Evolutionary conservation across 1,140 invertebrate species (phyloP).

Genomic region (Cotesia vestalis): DNA sequence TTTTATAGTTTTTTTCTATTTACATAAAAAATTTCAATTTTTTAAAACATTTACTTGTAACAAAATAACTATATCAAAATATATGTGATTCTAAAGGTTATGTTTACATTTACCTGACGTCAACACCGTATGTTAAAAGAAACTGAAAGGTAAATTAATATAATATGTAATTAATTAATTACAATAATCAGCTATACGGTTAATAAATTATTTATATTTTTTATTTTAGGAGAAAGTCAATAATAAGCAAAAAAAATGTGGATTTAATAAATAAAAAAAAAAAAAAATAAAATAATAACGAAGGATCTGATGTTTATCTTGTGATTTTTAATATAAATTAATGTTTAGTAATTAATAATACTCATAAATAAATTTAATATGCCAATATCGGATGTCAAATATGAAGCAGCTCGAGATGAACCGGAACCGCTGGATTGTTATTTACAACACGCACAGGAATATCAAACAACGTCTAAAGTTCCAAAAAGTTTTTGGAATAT

Average conservation of each 20-base stretch:
- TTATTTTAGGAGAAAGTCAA: too few relatives aligned
- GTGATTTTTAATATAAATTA: background rate
- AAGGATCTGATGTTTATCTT: background rate
- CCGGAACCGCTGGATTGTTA: conserved; percentile 59
- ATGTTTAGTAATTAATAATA: conserved; percentile 3
- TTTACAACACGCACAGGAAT: conserved; percentile 53
- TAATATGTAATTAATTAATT: too few relatives aligned
- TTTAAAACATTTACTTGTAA: background rate
- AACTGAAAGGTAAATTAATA: too few relatives aligned
- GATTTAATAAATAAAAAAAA: too few relatives aligned
- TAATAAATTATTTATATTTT: too few relatives aligned
- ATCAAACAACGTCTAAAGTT: conserved; percentile 49
- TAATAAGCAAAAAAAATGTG: too few relatives aligned
- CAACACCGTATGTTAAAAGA: too few relatives aligned
- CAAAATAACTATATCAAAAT: background rate
- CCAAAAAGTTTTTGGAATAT: conserved; percentile 52
- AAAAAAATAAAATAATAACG: too few relatives aligned
- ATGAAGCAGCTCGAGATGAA: conserved; percentile 60
- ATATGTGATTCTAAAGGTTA: conserved; percentile 8
- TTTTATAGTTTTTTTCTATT: too few relatives aligned
- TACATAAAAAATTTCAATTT: background rate
- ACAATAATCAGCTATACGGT: too few relatives aligned
- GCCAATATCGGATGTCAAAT: conserved; percentile 61
- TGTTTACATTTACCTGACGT: conserved; percentile 9
- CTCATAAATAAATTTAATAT: conserved; percentile 35